Evolutionary conservation across 2,113 vertebrate species (phyloP), one percentile per base, ranked within the genome.

Genomic region (Erythrocercus mccallii): DNA sequence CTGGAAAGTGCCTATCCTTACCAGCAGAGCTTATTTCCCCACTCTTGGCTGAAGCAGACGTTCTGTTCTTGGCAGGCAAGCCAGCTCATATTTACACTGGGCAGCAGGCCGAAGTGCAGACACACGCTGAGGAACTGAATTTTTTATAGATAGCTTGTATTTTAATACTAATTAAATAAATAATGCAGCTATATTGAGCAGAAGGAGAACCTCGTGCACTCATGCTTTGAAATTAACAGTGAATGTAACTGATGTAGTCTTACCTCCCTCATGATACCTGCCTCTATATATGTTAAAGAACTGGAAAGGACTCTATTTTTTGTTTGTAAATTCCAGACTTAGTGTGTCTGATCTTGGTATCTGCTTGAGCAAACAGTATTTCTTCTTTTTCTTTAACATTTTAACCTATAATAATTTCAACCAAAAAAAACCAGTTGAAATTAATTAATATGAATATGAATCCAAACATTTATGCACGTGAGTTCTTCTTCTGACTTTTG

Each of bases 91-190:
- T 76, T 95, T 89, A 70, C 40, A 9, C 53, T 69, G 86, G 73
- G 61, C 48, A 92, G 72, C 7, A 4, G 28, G 20, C 83, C 92
- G 81, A 89, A 76, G 70, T 60, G 61, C 54, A 83, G 81, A 10
- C 65, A 88, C 54, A 57, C 7, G 11, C 54, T 58, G 71, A 74
- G 72, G 31, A 78, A 57, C 53, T 57, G 72, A 64, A 61, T 83
- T 83, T 13, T 12, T 93, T 81, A 74, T 56, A 74, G 92, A 81
- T 77, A 61, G 54, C 44, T 85, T 69, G 40, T 93, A 71, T 86
- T 96, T 93, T 92, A 78, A 78, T 81, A 74, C 73, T 83, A 81
- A 90, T 78, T 78, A 80, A 93, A 61, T 92, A 90, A 92, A 54
- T 70, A 91, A 92, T 86, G 35, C 44, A 47, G 44, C 86, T 45